A percentile compares a stretch with the other conserved stretches of the same genome.
Evolutionary conservation across 1,140 invertebrate species (phyloP).

Genomic region (Meloidogyne chitwoodi): DNA sequence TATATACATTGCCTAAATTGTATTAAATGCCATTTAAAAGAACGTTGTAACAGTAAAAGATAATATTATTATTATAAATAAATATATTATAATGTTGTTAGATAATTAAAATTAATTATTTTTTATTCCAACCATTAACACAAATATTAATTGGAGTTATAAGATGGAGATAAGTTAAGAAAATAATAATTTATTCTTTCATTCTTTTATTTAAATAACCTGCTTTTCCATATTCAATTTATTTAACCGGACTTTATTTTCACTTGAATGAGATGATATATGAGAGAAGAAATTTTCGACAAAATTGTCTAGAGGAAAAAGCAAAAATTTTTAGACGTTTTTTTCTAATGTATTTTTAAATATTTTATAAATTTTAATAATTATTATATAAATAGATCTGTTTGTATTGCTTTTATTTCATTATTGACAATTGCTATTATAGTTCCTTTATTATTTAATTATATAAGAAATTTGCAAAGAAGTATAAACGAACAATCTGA

Average conservation of each 20-base stretch:
- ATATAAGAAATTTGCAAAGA: neutral
- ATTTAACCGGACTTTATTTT: neutral
- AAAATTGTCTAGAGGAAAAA: neutral
- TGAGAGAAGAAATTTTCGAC: neutral
- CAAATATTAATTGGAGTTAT: too few relatives aligned
- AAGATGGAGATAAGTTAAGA: too few relatives aligned
- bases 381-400: neutral
- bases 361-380: neutral
- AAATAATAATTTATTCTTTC: neutral
- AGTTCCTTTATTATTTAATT: neutral
- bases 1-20: constrained; percentile 19
- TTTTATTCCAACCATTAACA: too few relatives aligned
- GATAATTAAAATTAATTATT: too few relatives aligned
- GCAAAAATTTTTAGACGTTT: neutral
- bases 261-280: neutral
- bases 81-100: too few relatives aligned
- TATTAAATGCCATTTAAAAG: constrained; percentile 10
- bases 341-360: neutral
- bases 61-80: too few relatives aligned
- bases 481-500: neutral
- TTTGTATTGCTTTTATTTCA: neutral
- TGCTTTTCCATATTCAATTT: neutral
- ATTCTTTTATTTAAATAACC: neutral
- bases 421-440: neutral
- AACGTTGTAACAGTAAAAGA: neutral